Evolutionary conservation across 1,140 invertebrate genomes (phyloP).

Genomic region (Paraescarpia echinospica): DNA sequence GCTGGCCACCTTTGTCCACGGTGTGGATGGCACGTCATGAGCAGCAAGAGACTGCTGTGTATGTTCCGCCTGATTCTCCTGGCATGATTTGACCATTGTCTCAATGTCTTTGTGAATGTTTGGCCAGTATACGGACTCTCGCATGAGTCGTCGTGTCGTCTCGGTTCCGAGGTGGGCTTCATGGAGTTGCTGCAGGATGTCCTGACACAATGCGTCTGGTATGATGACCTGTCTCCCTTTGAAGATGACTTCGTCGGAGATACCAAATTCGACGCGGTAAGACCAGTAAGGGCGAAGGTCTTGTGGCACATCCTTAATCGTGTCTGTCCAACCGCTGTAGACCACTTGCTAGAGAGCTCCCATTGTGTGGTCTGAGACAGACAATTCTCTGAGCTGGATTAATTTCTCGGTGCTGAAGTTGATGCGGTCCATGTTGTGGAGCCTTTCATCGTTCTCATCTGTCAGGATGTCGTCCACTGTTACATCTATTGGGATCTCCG

Average conservation of each 20-base stretch:
- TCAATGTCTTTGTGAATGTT: too few species aligned
- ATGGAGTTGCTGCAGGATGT: conserved; percentile 14
- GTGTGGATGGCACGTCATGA: conserved; percentile 13
- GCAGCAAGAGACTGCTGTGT: too few species aligned
- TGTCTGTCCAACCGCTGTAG: not conserved
- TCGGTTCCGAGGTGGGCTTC: conserved; percentile 6
- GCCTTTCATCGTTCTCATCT: not conserved
- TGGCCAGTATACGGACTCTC: too few species aligned
- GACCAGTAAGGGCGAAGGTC: conserved; percentile 13
- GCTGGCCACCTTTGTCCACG: not conserved
- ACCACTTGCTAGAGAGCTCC: not conserved
- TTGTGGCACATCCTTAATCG: conserved; percentile 14
- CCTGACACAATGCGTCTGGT: not conserved
- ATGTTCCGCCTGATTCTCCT: too few species aligned
- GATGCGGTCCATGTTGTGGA: not conserved
- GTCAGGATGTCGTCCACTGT: too few species aligned
- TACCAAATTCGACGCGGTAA: not conserved
- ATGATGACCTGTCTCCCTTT: conserved; percentile 17
- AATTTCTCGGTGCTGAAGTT: conserved; percentile 10
- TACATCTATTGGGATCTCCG: too few species aligned
- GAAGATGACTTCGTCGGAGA: not conserved
- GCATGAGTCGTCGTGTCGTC: too few species aligned
- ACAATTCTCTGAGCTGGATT: not conserved
- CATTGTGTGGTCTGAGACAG: not conserved
- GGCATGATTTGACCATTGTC: too few species aligned